Base-by-base conservation (phyloP, 2,113 vertebrate genomes). In the Xenopus tropicalis region DNA sequence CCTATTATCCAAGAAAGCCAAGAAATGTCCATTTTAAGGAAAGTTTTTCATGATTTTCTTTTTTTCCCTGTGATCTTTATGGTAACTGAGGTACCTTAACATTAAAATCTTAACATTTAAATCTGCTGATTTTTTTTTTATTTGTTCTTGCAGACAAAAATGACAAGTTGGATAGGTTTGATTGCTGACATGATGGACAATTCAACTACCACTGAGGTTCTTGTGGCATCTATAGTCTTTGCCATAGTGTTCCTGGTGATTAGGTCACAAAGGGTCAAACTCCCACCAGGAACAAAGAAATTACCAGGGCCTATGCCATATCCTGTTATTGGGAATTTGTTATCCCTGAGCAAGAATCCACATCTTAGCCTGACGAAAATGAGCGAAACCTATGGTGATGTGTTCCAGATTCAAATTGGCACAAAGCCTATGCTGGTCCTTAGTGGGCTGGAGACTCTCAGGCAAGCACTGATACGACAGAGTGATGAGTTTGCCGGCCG, bases 401-500 rank as follows among this genome's bases (percentile, higher is more conserved):
- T 98, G 57, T 86, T 93, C 81, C 87, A 95, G 88, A 83, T 98
- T 63, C 90, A 84, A 72, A 93, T 98, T 0, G 96, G 96, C 75
- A 87, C 71, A 56, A 92, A 91, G 0, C 93, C 94, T 0, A 93
- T 98, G 19, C 80, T 98, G n/a, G 94, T 98, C 75, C 84, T 98
- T 66, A 93, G 92, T 0, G 90, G 94, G 52, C 79, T 70, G 23
- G 90, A 95, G 12, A 92, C 88, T 17, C 77, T 97, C 52, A 82
- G 67, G 4, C 94, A 95, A 78, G 96, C 96, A 1, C 88, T 98
- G 59, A 81, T 95, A 80, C 90, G 83, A 71, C 93, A 97, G 78
- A 95, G 88, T 0, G 93, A 98, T 0, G 94, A 94, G 1, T 98
- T 98, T 74, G 78, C 93, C 1, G 92, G 94, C 0, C 90, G 96